A percentile compares a stretch with the other conserved stretches of the same genome.
Evolutionary conservation across 2,113 vertebrate genomes (phyloP).

Genomic region (Gobio gobio): DNA sequence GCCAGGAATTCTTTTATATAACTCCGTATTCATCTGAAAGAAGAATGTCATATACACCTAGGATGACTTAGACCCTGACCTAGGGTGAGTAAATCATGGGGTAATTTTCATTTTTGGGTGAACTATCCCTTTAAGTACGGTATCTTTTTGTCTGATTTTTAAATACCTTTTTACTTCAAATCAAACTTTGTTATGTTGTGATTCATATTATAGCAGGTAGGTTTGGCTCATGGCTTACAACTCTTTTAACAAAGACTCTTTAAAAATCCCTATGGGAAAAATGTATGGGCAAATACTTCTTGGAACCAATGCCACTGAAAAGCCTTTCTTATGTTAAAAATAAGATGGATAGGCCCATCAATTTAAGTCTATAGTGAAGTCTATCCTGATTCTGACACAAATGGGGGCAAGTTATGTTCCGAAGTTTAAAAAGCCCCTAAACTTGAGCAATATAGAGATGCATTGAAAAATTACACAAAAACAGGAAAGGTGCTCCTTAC

Average conservation of each 20-base stretch:
- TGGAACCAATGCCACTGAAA: neutral
- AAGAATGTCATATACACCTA: too few relatives aligned
- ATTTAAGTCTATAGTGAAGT: too few relatives aligned
- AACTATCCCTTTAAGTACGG: too few relatives aligned
- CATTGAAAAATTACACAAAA: neutral
- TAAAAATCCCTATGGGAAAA: neutral
- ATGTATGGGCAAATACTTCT: neutral
- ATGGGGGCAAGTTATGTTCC: neutral
- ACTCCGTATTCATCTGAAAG: too few relatives aligned
- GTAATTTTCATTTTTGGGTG: too few relatives aligned
- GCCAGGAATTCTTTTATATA: too few relatives aligned
- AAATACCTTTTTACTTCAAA: neutral
- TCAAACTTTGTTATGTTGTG: neutral
- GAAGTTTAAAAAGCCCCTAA: neutral
- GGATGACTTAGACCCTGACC: too few relatives aligned
- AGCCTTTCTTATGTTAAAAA: too few relatives aligned
- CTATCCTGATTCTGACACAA: neutral
- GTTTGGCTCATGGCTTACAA: neutral
- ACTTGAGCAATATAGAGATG: neutral
- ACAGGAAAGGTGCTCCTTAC: conserved; percentile 58
- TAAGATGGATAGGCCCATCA: too few relatives aligned
- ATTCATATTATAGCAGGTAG: neutral
- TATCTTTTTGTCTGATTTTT: neutral
- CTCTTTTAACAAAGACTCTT: neutral
- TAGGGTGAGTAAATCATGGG: too few relatives aligned